Conservation (phyloP, 2,113 vertebrate species). For the Barnardius zonarius region DNA sequence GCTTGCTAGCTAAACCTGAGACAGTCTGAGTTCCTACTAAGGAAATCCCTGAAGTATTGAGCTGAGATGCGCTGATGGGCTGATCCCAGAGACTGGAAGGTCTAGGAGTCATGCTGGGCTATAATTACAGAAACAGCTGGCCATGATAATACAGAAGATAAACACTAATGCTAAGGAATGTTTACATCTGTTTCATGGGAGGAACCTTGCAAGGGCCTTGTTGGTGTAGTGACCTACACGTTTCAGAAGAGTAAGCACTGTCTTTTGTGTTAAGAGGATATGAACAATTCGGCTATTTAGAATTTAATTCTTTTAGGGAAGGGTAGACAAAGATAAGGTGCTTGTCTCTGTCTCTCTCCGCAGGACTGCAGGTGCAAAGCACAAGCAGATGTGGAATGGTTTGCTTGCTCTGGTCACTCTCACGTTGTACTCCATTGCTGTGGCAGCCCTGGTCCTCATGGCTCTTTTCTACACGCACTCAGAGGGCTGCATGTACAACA, state of each 20-base stretch:
- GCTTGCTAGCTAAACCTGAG: accelerated
- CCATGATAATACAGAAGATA: not conserved
- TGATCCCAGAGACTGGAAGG: not conserved
- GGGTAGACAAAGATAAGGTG: not conserved
- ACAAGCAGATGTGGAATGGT: constrained; percentile 90
- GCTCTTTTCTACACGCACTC: constrained; percentile 84
- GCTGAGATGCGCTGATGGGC: accelerated
- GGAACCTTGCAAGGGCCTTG: not conserved
- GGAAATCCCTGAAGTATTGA: not conserved
- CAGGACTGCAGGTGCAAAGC: constrained; percentile 87
- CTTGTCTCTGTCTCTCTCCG: not conserved
- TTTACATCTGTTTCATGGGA: not conserved
- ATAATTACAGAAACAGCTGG: not conserved
- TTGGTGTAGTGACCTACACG: accelerated
- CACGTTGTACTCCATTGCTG: constrained; percentile 83
- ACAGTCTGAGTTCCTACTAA: accelerated
- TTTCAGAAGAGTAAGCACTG: not conserved
- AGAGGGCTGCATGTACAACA: constrained; percentile 87
- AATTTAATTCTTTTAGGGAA: not conserved
- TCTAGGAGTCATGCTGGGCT: not conserved
- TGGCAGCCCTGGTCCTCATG: constrained; percentile 86
- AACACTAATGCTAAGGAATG: not conserved
- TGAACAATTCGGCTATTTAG: not conserved
- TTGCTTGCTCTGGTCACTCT: constrained; percentile 88
- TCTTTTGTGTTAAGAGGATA: not conserved